Evolutionary conservation across 2,797 vertebrate species (phyloP).

Genomic region (Alexandromys oeconomus): DNA sequence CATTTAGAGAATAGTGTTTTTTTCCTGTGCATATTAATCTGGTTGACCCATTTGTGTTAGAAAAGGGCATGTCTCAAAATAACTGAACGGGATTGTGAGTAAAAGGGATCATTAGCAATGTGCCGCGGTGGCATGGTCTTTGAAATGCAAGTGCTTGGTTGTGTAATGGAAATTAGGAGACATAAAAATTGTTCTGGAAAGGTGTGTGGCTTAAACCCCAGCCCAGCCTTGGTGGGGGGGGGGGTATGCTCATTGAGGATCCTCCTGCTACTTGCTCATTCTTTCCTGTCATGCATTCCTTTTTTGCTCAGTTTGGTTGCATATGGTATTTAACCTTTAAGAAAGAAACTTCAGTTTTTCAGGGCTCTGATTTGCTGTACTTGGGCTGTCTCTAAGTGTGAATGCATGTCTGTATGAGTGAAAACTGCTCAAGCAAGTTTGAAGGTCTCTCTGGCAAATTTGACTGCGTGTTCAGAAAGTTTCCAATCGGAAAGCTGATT

Average conservation of each 20-base stretch:
- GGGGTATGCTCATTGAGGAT: not conserved
- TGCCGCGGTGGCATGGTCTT: not conserved
- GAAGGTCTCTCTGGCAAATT: constrained; percentile 76
- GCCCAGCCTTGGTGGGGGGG: not conserved
- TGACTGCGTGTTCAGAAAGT: constrained; percentile 77
- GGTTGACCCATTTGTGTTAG: constrained; percentile 55
- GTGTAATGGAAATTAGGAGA: not conserved
- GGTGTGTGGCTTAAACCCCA: not conserved
- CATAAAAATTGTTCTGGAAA: not conserved
- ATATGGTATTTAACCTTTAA: constrained; percentile 72
- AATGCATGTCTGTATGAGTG: constrained; percentile 79
- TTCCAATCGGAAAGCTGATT: constrained; percentile 74
- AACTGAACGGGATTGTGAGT: constrained; percentile 48
- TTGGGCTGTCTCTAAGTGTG: constrained; percentile 74
- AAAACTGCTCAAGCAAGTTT: constrained; percentile 75
- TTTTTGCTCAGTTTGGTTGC: constrained; percentile 68
- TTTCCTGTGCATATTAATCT: constrained; percentile 2
- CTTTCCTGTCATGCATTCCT: not conserved
- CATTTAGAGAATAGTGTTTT: not conserved
- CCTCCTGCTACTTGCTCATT: not conserved
- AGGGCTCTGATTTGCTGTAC: constrained; percentile 71
- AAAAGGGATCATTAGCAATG: constrained; percentile 8
- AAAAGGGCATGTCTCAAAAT: constrained; percentile 57
- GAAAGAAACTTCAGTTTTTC: constrained; percentile 62
- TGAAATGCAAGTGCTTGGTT: not conserved